phyloP scores from a whole-genome alignment of 2,888 invertebrate species.

The Eustalomyia histrio region DNA sequence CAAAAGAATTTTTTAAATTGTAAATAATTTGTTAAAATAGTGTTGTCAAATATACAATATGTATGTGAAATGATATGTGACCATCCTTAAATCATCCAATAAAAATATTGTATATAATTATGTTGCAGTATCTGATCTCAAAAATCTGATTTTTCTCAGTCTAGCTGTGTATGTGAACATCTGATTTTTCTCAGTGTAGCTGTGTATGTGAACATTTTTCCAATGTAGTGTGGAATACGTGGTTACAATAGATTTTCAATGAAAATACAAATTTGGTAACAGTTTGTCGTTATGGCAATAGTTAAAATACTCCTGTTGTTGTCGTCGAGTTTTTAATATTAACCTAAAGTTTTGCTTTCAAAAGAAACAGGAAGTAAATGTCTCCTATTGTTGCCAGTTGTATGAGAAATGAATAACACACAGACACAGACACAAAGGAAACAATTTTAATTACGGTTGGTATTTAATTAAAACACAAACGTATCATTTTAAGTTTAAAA shows the following conservation, averaged over 20 bases:
- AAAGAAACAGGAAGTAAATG: slow-evolving; percentile 15
- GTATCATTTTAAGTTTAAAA: neutral
- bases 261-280: slow-evolving; percentile 8
- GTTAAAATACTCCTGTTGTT: neutral
- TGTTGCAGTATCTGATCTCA: too few species aligned
- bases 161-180: too few species aligned
- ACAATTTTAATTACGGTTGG: slow-evolving; percentile 30
- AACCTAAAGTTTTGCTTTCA: slow-evolving; percentile 17
- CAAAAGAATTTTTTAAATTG: too few species aligned
- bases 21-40: too few species aligned
- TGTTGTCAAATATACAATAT: too few species aligned
- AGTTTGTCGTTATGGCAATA: slow-evolving; percentile 10
- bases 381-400: slow-evolving; percentile 13
- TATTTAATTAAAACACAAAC: slow-evolving; percentile 24
- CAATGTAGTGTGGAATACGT: slow-evolving; percentile 1
- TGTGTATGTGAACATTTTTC: too few species aligned
- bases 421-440: neutral
- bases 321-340: slow-evolving; percentile 10
- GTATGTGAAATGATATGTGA: too few species aligned
- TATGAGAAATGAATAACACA: neutral
- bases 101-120: too few species aligned
- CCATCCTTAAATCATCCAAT: too few species aligned
- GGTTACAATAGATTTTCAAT: slow-evolving; percentile 9
- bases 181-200: too few species aligned
- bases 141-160: too few species aligned